These are phyloP conservation scores for Aleiodes alternator DNA, from an alignment of 2,888 invertebrate species.

Conservation along the genomic window DNA sequence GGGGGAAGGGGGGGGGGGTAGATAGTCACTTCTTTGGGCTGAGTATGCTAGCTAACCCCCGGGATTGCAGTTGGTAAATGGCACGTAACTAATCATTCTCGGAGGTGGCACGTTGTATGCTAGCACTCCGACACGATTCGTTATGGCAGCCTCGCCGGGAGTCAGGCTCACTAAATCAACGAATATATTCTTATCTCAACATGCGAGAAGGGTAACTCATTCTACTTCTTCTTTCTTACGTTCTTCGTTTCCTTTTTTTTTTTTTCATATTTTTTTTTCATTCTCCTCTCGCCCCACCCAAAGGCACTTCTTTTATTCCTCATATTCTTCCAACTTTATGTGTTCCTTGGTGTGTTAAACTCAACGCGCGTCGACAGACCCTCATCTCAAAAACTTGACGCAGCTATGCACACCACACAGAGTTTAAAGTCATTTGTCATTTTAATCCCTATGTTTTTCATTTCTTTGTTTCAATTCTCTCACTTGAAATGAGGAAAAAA, in stretches of 20 bases:
- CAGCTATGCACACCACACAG: slow-evolving; percentile 21
- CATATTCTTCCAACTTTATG: not conserved
- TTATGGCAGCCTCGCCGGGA: slow-evolving; percentile 55
- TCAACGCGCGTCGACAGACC: slow-evolving; percentile 15
- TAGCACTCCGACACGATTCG: slow-evolving; percentile 50
- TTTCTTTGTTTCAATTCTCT: slow-evolving; percentile 1
- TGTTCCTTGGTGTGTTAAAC: not conserved
- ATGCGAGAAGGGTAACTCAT: slow-evolving; percentile 34
- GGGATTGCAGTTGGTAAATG: slow-evolving; percentile 55
- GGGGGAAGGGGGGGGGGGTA: not conserved
- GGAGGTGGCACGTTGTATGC: slow-evolving; percentile 43
- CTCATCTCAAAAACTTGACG: slow-evolving; percentile 4
- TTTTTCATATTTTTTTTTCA: slow-evolving; percentile 13
- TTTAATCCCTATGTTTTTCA: not conserved
- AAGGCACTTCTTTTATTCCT: too few relatives aligned
- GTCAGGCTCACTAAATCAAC: slow-evolving; percentile 53
- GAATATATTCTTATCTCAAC: slow-evolving; percentile 53
- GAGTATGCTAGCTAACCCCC: slow-evolving; percentile 43
- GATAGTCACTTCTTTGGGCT: slow-evolving; percentile 22
- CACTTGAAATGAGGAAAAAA: too few relatives aligned
- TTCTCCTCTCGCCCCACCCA: slow-evolving; percentile 12
- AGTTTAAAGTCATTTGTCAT: slow-evolving; percentile 25
- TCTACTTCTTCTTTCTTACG: not conserved
- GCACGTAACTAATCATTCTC: slow-evolving; percentile 56
- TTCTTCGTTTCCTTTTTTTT: slow-evolving; percentile 5